Evolutionary conservation across 1,140 invertebrate species (phyloP), one percentile per base, ranked within the genome.

Genomic region (Listronotus bonariensis): DNA sequence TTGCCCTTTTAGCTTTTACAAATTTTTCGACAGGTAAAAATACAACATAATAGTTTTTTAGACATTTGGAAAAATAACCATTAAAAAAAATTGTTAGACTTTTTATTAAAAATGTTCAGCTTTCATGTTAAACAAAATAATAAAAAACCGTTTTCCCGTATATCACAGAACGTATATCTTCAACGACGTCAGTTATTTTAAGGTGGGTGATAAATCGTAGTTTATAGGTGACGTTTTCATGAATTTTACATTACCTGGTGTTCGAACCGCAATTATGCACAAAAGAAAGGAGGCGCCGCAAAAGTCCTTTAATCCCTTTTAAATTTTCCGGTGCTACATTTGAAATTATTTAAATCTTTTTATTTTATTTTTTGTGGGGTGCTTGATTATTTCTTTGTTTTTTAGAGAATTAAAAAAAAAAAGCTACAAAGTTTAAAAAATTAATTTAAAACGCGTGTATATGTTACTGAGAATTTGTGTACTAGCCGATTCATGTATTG

Each of bases 211-310:
- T 68, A 68, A 68, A 68, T 68, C 56, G 55, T 61, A 42, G 53
- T 59, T 57, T 65, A 65, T 45, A 65, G 62, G 54, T 68, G 67
- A 68, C 59, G 60, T 53, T 45, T 60, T 59, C 62, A 68, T 68
- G 67, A 68, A 65, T 65, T 65, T 65, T 65, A 53, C 62, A 65
- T 65, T 65, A 65, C 53, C 38, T 36, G 58, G 42, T 41, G 54
- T 56, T 64, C 62, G 62, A 65, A 57, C 62, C 62, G 54, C 62
- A 65, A 65, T 65, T 65, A 65, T 65, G 62, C 59, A 57, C 60
- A 61, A 56, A 64, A 53, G 62, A 57, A 65, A 43, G 48, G 43
- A 36, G 9, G 20, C n/a, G 38, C 26, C 34, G 31, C 20, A 20
- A 52, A 62, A 54, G 26, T 57, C 32, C 42, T 57, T 53, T 49